phyloP scores from a whole-genome alignment of 2,888 invertebrate species.

The Chaitophorus viminalis region DNA sequence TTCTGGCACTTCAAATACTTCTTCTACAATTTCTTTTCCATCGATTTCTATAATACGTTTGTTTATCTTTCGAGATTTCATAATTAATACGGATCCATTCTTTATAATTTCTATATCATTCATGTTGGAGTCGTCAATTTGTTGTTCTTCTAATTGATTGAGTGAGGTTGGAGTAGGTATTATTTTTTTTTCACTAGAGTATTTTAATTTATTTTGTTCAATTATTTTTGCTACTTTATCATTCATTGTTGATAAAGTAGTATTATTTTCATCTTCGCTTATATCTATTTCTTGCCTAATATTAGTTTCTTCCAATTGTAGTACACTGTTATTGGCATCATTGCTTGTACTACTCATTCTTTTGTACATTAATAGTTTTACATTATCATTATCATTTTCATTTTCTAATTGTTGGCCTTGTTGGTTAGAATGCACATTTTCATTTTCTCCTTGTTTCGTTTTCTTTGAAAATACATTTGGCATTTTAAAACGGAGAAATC shows the following conservation, averaged over 20 bases:
- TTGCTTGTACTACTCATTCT: constrained; percentile 29
- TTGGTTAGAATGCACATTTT: background rate
- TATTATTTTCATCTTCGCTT: background rate
- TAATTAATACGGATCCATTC: background rate
- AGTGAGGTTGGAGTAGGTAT: background rate
- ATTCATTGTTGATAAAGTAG: background rate
- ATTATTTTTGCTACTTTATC: constrained; percentile 38
- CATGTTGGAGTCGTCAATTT: background rate
- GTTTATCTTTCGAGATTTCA: background rate
- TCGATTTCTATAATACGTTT: background rate
- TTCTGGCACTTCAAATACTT: background rate
- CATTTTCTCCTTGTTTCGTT: constrained; percentile 41
- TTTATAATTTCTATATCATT: background rate
- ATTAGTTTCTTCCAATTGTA: background rate
- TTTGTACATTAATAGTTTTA: constrained; percentile 48
- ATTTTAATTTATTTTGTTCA: constrained; percentile 31
- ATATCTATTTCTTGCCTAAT: background rate
- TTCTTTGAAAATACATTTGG: constrained; percentile 56
- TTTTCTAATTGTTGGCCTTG: background rate
- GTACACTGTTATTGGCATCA: background rate
- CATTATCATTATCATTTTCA: constrained; percentile 30
- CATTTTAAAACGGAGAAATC: constrained; percentile 49
- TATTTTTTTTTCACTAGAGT: background rate
- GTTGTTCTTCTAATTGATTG: background rate
- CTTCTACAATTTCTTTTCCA: constrained; percentile 5